These are phyloP conservation scores for Corythornis cristatus DNA, from an alignment of 2,113 vertebrate genomes.

Conservation along the genomic window DNA sequence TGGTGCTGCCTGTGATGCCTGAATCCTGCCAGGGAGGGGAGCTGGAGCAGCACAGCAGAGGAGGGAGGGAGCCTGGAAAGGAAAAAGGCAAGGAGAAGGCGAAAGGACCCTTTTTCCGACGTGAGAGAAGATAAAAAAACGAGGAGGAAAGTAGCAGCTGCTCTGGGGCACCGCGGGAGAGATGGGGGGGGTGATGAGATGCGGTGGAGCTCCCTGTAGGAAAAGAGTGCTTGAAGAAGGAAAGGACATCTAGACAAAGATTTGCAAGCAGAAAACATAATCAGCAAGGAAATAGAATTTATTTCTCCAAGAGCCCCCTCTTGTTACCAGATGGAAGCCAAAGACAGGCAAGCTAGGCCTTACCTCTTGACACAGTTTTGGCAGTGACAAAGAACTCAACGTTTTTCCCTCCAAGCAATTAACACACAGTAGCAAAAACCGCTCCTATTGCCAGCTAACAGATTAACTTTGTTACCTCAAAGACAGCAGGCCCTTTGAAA, in stretches of 20 bases:
- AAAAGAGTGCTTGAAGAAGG: background rate
- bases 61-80: accelerated
- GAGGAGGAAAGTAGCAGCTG: background rate
- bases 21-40: background rate
- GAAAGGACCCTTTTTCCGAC: accelerated
- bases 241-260: background rate
- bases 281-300: background rate
- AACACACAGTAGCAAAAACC: background rate
- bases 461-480: background rate
- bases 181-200: background rate
- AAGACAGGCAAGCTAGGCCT: background rate
- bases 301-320: background rate
- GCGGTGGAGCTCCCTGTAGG: background rate
- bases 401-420: background rate
- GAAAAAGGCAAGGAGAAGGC: accelerated
- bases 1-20: background rate
- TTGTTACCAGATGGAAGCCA: background rate
- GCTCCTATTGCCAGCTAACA: background rate
- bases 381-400: background rate
- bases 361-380: background rate
- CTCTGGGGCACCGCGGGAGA: background rate
- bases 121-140: accelerated
- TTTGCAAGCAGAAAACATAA: background rate
- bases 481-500: background rate
- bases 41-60: background rate